Base-by-base conservation (phyloP, 2,888 invertebrate genomes). In the Andricus curvator region DNA sequence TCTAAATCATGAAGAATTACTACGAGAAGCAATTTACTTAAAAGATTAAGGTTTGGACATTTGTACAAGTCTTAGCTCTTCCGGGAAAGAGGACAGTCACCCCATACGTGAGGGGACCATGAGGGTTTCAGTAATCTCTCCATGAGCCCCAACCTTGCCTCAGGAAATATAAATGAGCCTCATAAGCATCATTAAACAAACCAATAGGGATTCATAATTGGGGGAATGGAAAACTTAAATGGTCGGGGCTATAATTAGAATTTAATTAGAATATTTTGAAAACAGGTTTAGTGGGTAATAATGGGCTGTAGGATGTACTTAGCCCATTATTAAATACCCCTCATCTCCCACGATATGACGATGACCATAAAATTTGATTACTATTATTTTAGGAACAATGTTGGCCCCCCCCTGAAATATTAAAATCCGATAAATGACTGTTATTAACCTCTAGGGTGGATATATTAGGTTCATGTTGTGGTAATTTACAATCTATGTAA, bases 1-100 rank as follows among this genome's bases (percentile, higher is more conserved):
- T 62, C 62, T 62, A 62, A 29, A 22, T 62, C 62, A 62, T 22
- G 15, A 22, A 15, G 62, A 15, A 62, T 62, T 25, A 62, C n/a
- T 15, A 25, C n/a, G 56, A 25, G 25, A 62, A 62, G 62, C 62
- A 62, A 62, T 62, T 25, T 25, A 62, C 62, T 62, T 62, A 62
- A 56, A 62, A 25, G 62, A 62, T 25, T 15, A 62, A 4, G 22
- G 25, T 25, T 62, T 25, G 25, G 13, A 25, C 62, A 62, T 25
- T 62, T 25, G 25, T 62, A 15, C 62, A 62, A 25, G 62, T 17
- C 56, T 56, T 9, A 56, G 22, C 5, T 62, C 25, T 62, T 25
- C 15, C 62, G 25, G 25, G 13, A 62, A 62, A 25, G 15, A 62
- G 62, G 25, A 15, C 62, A 62, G 25, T 62, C 25, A 62, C 62